These are phyloP conservation scores for Strix uralensis DNA, from an alignment of 2,113 vertebrate species.

Conservation along the genomic window DNA sequence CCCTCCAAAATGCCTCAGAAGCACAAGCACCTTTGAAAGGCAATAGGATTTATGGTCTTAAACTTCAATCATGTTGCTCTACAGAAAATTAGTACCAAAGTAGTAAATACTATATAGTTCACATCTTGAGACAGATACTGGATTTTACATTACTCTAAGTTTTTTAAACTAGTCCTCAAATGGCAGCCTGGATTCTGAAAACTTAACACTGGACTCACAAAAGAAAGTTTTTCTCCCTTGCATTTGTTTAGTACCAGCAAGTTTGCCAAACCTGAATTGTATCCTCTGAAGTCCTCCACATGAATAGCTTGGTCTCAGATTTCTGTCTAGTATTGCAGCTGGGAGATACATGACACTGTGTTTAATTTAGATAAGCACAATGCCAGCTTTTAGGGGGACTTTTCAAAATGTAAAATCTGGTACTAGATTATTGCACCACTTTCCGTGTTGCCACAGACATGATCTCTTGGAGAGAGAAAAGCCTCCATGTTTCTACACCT, in stretches of 20 bases:
- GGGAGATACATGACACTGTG: not conserved
- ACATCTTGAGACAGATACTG: not conserved
- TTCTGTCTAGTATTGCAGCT: not conserved
- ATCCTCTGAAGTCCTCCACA: not conserved
- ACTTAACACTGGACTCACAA: not conserved
- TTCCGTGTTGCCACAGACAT: rapidly evolving
- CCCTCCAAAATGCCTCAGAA: not conserved
- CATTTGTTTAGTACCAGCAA: not conserved
- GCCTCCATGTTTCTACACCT: not conserved
- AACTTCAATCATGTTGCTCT: not conserved
- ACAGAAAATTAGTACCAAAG: not conserved
- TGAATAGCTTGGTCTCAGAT: not conserved
- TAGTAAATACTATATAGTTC: not conserved
- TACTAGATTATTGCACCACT: not conserved
- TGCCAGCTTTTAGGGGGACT: not conserved
- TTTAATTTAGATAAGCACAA: not conserved
- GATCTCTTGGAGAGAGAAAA: not conserved
- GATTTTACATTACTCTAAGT: not conserved
- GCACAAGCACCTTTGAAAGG: not conserved
- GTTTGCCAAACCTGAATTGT: not conserved
- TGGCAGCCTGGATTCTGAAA: not conserved
- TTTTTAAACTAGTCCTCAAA: not conserved
- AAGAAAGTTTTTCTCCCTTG: not conserved
- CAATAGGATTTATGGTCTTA: not conserved
- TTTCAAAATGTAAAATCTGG: not conserved